Percentiles rank a stretch among this genome's conserved stretches.
phyloP scores from a whole-genome alignment of 2,113 vertebrate species.

The Oriolus oriolus region DNA sequence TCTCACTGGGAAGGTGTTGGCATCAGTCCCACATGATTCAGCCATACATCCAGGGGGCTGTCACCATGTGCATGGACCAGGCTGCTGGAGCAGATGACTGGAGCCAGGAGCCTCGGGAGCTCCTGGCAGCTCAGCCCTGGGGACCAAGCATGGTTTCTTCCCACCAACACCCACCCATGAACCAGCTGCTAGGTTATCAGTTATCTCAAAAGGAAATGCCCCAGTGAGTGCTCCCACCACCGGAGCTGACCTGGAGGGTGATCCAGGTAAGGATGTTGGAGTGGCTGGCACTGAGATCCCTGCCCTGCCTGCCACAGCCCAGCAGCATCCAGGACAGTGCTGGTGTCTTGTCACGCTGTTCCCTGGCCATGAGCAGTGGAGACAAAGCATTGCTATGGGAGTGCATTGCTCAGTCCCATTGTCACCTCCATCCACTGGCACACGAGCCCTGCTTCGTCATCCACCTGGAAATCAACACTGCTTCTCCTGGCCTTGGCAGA shows the following conservation, averaged over 20 bases:
- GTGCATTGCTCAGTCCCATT: background rate
- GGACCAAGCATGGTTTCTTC: background rate
- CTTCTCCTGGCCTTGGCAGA: background rate
- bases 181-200: background rate
- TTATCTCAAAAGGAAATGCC: background rate
- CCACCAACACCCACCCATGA: background rate
- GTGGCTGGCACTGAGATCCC: background rate
- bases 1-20: background rate
- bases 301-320: background rate
- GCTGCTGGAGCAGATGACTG: background rate
- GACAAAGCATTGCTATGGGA: background rate
- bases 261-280: background rate
- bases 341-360: background rate
- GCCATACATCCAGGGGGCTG: background rate
- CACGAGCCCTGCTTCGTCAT: accelerated
- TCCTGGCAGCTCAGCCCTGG: background rate
- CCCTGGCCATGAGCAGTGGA: background rate
- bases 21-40: background rate
- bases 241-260: background rate
- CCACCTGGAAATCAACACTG: accelerated
- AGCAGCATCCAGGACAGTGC: background rate
- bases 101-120: background rate
- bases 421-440: background rate
- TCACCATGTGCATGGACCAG: background rate
- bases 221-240: background rate